Conservation (phyloP, 1,140 invertebrate genomes). For the Pantala flavescens region DNA sequence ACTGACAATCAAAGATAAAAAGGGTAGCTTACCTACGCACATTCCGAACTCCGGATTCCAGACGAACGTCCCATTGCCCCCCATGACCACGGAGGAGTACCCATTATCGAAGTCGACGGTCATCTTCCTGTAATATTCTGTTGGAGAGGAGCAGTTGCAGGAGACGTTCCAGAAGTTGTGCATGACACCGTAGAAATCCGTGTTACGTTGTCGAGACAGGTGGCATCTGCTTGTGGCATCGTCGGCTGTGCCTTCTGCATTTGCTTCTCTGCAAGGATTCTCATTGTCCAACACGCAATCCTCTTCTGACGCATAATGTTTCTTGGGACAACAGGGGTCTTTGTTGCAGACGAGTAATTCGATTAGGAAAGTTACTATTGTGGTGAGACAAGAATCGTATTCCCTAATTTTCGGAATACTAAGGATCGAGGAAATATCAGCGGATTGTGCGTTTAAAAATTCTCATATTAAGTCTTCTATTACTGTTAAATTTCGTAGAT, state of each 20-base stretch:
- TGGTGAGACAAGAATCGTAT: no score
- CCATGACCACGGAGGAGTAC: background rate
- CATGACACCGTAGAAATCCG: slow-evolving; percentile 39
- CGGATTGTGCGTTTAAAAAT: no score
- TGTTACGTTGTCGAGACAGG: slow-evolving; percentile 39
- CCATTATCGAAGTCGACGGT: background rate
- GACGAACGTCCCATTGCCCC: slow-evolving; percentile 35
- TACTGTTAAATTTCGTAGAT: no score
- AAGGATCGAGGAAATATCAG: no score
- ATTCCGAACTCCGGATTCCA: slow-evolving; percentile 47
- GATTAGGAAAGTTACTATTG: no score
- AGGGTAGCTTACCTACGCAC: slow-evolving; percentile 38
- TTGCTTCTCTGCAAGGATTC: background rate
- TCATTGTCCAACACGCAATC: slow-evolving; percentile 13
- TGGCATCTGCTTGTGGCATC: slow-evolving; percentile 32
- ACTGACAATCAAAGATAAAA: no score
- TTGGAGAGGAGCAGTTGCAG: slow-evolving; percentile 36
- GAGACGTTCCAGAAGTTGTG: slow-evolving; percentile 47
- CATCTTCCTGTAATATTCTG: background rate
- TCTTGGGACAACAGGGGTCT: slow-evolving; percentile 45
- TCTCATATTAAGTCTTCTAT: no score
- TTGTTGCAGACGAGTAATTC: no score
- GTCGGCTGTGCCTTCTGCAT: slow-evolving; percentile 1
- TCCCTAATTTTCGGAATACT: no score
- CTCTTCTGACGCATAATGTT: slow-evolving; percentile 32